Conservation (phyloP, 37 sponge, comb jelly and placozoan genomes). For the Cliona cf. orientalis region DNA sequence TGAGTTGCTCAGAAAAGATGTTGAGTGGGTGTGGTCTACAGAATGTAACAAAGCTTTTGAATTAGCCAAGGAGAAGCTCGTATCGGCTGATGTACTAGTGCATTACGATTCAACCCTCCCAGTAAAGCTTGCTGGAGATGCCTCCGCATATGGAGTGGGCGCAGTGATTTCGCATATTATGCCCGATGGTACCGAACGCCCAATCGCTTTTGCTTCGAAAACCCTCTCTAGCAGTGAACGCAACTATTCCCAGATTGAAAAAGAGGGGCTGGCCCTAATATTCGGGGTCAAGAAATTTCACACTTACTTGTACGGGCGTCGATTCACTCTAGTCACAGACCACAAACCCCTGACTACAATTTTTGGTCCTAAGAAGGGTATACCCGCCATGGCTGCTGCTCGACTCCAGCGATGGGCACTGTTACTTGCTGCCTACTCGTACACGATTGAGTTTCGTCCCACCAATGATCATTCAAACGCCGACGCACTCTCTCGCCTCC, state of each 20-base stretch:
- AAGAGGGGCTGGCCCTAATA: background rate
- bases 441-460: constrained; percentile 53
- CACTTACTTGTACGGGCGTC: constrained; percentile 62
- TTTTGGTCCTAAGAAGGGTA: constrained; percentile 31
- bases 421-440: constrained; percentile 45
- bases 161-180: constrained; percentile 58
- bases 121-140: constrained; percentile 35
- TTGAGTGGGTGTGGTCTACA: constrained; percentile 33
- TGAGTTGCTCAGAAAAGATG: constrained; percentile 4
- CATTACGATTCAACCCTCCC: constrained; percentile 50
- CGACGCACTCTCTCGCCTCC: constrained; percentile 60
- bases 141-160: constrained; percentile 57
- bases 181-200: constrained; percentile 41
- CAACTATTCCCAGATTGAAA: background rate
- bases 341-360: constrained; percentile 35
- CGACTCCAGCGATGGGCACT: constrained; percentile 48
- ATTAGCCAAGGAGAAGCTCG: constrained; percentile 22
- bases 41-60: constrained; percentile 31
- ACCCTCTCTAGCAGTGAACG: background rate
- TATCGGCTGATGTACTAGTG: constrained; percentile 13
- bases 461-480: constrained; percentile 65
- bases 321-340: constrained; percentile 41
- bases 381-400: constrained; percentile 26
- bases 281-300: constrained; percentile 27
- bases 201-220: no score